These are phyloP conservation scores for Caenorhabditis plicata DNA, from an alignment of 2,888 invertebrate genomes.

Conservation along the genomic window DNA sequence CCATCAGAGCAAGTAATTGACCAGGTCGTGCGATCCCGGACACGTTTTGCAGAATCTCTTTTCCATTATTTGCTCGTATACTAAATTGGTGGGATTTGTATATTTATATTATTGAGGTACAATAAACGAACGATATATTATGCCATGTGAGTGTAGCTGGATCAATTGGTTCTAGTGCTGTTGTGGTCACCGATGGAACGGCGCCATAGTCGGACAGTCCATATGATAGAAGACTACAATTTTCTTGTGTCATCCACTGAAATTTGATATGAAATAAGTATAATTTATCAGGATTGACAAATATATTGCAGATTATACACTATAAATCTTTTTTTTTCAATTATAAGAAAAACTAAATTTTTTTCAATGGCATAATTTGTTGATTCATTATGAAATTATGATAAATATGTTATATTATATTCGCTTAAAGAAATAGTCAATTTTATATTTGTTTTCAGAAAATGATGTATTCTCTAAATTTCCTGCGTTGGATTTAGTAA, in stretches of 20 bases:
- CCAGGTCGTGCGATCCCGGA: slow-evolving; percentile 56
- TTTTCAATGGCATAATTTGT: too few relatives aligned
- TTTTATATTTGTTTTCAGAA: too few relatives aligned
- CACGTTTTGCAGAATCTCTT: slow-evolving; percentile 37
- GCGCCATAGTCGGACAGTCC: slow-evolving; percentile 45
- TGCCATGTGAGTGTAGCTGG: slow-evolving; percentile 56
- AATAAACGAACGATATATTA: slow-evolving; percentile 34
- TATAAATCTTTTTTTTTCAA: too few relatives aligned
- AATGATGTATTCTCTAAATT: too few relatives aligned
- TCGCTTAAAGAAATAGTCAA: too few relatives aligned
- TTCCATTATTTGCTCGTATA: slow-evolving; percentile 21
- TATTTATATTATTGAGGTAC: background rate
- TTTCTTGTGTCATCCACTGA: slow-evolving; percentile 29
- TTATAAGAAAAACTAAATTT: too few relatives aligned
- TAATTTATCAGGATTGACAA: too few relatives aligned
- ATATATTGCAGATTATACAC: too few relatives aligned
- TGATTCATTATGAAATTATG: too few relatives aligned
- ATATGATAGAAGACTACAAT: slow-evolving; percentile 39
- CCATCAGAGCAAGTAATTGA: slow-evolving; percentile 63
- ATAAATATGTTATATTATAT: too few relatives aligned
- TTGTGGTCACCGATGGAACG: slow-evolving; percentile 30
- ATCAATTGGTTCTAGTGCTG: slow-evolving; percentile 47
- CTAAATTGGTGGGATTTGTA: slow-evolving; percentile 11
- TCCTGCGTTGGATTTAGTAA: too few relatives aligned
- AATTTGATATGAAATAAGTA: too few relatives aligned